Conservation (phyloP, 2,113 vertebrate species). For the Reinhardtius hippoglossoides region DNA sequence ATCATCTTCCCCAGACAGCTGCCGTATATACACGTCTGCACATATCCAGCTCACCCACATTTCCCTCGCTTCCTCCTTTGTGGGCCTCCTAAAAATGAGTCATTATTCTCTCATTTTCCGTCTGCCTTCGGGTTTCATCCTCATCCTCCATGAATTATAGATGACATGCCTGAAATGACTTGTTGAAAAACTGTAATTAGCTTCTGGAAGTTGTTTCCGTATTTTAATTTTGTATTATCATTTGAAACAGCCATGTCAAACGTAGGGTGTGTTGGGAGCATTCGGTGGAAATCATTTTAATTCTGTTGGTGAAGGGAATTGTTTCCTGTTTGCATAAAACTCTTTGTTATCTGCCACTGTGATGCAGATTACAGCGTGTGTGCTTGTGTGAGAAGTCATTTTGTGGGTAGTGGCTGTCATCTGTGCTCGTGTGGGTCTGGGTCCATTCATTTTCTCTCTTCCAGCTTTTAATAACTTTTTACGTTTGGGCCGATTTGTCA, state of each 20-base stretch:
- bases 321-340: background rate
- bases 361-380: constrained; percentile 2
- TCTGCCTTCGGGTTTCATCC: constrained; percentile 45
- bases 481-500: background rate
- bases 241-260: background rate
- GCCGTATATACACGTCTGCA: background rate
- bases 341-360: background rate
- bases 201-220: constrained; percentile 29
- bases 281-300: background rate
- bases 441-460: background rate
- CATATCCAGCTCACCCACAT: constrained; percentile 21
- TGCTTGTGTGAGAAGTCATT: constrained; percentile 9
- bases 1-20: constrained; percentile 25
- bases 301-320: background rate
- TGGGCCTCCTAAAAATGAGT: constrained; percentile 34
- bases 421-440: background rate
- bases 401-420: background rate
- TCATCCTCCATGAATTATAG: constrained; percentile 54
- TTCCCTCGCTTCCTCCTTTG: constrained; percentile 4
- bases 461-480: constrained; percentile 2
- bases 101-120: constrained; percentile 60
- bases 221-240: background rate
- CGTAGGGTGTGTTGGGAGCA: background rate
- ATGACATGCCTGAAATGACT: constrained; percentile 46
- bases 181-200: constrained; percentile 47